These are phyloP conservation scores for Paragorgia papillata DNA, from an alignment of 92 coral and sea anemone genomes.

Conservation along the genomic window DNA sequence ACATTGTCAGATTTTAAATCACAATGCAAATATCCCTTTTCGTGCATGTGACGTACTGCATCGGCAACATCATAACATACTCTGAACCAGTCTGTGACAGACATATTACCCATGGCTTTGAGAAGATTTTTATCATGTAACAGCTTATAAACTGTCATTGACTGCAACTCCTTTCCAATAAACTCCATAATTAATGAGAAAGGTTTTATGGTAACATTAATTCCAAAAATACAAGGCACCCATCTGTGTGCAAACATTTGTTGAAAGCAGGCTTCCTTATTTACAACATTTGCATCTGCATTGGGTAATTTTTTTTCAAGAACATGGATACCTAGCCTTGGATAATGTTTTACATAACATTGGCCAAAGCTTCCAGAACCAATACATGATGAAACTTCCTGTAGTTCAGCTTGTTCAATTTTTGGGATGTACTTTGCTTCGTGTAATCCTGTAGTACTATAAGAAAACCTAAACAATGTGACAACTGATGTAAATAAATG, in stretches of 20 bases:
- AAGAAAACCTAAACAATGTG: no score
- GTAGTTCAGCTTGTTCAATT: slow-evolving; percentile 8
- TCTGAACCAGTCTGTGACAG: slow-evolving; percentile 30
- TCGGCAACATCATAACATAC: slow-evolving; percentile 53
- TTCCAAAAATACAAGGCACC: slow-evolving; percentile 18
- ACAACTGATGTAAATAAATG: no score
- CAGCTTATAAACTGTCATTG: slow-evolving; percentile 7
- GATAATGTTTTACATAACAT: not conserved
- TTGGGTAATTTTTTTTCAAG: slow-evolving; percentile 1
- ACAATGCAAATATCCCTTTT: no score
- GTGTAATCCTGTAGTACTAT: not conserved
- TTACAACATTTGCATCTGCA: no score
- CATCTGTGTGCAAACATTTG: slow-evolving; percentile 28
- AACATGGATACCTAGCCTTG: slow-evolving; percentile 20
- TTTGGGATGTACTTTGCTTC: not conserved
- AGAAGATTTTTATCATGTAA: not conserved
- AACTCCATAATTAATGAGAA: slow-evolving; percentile 2
- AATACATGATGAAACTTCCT: slow-evolving; percentile 13
- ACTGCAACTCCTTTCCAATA: slow-evolving; percentile 2
- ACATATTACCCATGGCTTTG: not conserved
- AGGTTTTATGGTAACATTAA: not conserved
- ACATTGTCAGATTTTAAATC: slow-evolving; percentile 49
- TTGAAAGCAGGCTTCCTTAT: slow-evolving; percentile 1
- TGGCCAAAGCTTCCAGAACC: slow-evolving; percentile 15
- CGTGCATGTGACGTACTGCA: slow-evolving; percentile 50